Base-by-base conservation (phyloP, 2,113 vertebrate species). In the Colossoma macropomum region DNA sequence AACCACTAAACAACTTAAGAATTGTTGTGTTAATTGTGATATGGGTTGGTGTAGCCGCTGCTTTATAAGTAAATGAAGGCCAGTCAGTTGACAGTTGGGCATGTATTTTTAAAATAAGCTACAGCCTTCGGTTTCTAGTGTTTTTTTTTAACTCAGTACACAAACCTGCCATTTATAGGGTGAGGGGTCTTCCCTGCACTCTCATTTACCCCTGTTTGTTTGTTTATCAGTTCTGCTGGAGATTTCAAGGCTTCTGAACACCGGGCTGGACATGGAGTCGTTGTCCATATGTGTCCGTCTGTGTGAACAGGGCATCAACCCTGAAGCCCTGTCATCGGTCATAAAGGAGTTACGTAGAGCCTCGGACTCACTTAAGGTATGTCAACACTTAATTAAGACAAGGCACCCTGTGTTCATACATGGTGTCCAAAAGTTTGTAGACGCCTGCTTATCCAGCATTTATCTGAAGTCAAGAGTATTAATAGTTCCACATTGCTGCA, bases 241-340 rank as follows among this genome's bases (percentile, higher is more conserved):
- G 92, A 99, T 99, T 87, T 99, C 98, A 80, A 95, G 96, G 86
- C 93, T 99, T 91, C 90, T 99, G 62, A 99, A 99, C 89, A 99
- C 98, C 45, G 98, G 98, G 21, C 91, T 99, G 91, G 98, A 99
- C 87, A 96, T 98, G 97, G 98, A 99, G 92, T 98, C 97, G 0
- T 84, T 99, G 65, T 98, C 97, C 27, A 98, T 99, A 87, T 99
- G 98, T 89, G 98, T 99, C 16, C 92, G 98, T 27, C 95, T 99
- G 69, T 99, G 98, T 90, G 98, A 99, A 81, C 98, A 99, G 91
- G 98, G 97, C 4, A 99, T 99, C 92, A 99, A 99, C 85, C 98
- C 98, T 38, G 98, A 99, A 90, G 98, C 98, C 0, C 90, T 99
- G 23, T 98, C 97, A 0, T 96, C 96, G 0, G 98, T 99, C 65